phyloP scores from a whole-genome alignment of 2,797 vertebrate species.

The Enteromius paludinosus region DNA sequence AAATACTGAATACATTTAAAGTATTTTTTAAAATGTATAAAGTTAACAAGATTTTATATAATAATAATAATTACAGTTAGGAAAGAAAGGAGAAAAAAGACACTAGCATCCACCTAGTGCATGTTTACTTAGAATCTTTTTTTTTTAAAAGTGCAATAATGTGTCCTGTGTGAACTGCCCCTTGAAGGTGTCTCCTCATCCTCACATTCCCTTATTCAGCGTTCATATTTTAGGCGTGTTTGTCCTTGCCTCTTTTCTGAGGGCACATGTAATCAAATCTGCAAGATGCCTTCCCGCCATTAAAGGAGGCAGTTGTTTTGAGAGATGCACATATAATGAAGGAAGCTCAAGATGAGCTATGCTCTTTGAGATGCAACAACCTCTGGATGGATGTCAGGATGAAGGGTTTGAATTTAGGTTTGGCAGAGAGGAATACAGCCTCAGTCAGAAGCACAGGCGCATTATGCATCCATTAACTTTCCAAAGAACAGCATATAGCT shows the following conservation, averaged over 20 bases:
- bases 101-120: not conserved
- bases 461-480: slow-evolving; percentile 43
- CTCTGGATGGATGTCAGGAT: slow-evolving; percentile 31
- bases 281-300: slow-evolving; percentile 33
- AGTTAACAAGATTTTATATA: not conserved
- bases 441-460: slow-evolving; percentile 17
- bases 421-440: slow-evolving; percentile 4
- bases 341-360: slow-evolving; percentile 21
- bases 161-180: not conserved
- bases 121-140: not conserved
- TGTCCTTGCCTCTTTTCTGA: slow-evolving; percentile 44
- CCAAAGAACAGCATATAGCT: slow-evolving; percentile 18
- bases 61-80: not conserved
- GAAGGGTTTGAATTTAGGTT: slow-evolving; percentile 36
- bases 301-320: slow-evolving; percentile 38
- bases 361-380: slow-evolving; percentile 40
- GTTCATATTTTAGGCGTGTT: slow-evolving; percentile 26
- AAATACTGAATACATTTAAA: not conserved
- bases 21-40: not conserved
- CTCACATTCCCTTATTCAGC: not conserved
- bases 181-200: slow-evolving; percentile 4
- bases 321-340: slow-evolving; percentile 38
- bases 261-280: slow-evolving; percentile 46
- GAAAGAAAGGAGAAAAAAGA: not conserved
- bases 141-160: not conserved